These are phyloP conservation scores for Leptinotarsa peninsularis DNA, from an alignment of 2,888 invertebrate genomes.

Conservation along the genomic window DNA sequence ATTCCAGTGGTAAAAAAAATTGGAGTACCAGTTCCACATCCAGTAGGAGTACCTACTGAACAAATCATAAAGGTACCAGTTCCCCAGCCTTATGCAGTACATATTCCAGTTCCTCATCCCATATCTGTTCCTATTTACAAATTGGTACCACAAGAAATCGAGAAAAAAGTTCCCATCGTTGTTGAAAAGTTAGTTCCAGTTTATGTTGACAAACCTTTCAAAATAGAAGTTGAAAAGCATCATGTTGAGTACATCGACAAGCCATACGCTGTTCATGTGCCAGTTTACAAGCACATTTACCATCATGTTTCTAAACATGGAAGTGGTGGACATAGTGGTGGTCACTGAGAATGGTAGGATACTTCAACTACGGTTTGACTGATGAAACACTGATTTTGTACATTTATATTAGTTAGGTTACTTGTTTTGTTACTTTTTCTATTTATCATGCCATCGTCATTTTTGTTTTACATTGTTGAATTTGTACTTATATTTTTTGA, in stretches of 20 bases:
- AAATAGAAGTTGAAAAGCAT: constrained; percentile 80
- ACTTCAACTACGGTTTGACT: constrained; percentile 31
- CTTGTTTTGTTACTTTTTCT: constrained; percentile 2
- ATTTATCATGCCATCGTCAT: constrained; percentile 30
- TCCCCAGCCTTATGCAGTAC: constrained; percentile 81
- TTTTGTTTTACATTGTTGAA: constrained; percentile 24
- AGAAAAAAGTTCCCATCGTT: constrained; percentile 79
- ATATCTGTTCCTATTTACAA: constrained; percentile 80
- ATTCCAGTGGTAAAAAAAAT: constrained; percentile 79
- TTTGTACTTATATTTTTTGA: no score
- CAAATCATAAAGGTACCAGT: constrained; percentile 78
- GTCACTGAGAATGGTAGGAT: constrained; percentile 24
- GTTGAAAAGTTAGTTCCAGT: constrained; percentile 80
- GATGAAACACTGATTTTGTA: constrained; percentile 17
- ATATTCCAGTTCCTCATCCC: constrained; percentile 78
- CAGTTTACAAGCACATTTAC: constrained; percentile 80
- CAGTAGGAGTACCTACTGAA: constrained; percentile 79
- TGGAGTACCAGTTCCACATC: constrained; percentile 79
- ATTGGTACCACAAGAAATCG: constrained; percentile 78
- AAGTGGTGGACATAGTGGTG: constrained; percentile 32
- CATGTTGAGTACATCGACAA: constrained; percentile 75
- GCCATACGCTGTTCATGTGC: constrained; percentile 80
- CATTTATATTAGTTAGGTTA: constrained; percentile 15
- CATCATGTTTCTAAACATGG: constrained; percentile 68
- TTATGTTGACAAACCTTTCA: constrained; percentile 80